phyloP scores from a whole-genome alignment of 2,797 vertebrate genomes.

The Brotula barbata region DNA sequence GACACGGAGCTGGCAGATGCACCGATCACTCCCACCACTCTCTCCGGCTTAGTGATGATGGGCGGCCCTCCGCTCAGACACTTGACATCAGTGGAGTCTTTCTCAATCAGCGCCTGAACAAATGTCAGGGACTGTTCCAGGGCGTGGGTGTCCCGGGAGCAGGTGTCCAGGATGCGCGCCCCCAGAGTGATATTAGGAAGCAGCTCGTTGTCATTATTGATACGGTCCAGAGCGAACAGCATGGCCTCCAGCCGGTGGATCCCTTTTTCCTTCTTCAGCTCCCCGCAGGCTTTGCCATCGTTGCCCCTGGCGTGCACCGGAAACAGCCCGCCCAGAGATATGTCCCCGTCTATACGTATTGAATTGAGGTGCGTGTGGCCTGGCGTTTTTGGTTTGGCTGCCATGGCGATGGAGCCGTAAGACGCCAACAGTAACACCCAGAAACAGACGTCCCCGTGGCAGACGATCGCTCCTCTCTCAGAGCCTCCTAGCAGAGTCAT shows the following conservation, averaged over 20 bases:
- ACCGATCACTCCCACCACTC: conserved; percentile 94
- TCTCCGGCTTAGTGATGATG: conserved; percentile 94
- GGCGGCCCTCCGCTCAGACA: conserved; percentile 91
- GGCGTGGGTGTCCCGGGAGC: conserved; percentile 94
- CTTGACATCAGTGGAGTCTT: conserved; percentile 93
- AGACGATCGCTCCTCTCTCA: conserved; percentile 54
- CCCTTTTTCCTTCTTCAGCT: conserved; percentile 96
- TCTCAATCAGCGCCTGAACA: conserved; percentile 95
- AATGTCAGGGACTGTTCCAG: conserved; percentile 97
- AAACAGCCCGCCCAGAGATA: conserved; percentile 93
- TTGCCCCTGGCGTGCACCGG: conserved; percentile 89
- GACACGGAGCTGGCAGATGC: conserved; percentile 95
- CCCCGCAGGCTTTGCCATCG: conserved; percentile 92
- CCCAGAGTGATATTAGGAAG: conserved; percentile 96
- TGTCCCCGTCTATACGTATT: conserved; percentile 94
- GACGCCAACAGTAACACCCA: conserved; percentile 60
- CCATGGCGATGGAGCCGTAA: conserved; percentile 59
- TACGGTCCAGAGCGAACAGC: conserved; percentile 94
- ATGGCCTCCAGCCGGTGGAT: conserved; percentile 96
- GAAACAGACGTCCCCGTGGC: conserved; percentile 49
- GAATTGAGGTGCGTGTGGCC: conserved; percentile 94
- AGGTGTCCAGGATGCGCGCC: conserved; percentile 94
- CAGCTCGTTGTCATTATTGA: conserved; percentile 95
- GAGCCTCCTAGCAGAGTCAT: conserved; percentile 72
- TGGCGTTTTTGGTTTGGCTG: conserved; percentile 87